These are phyloP conservation scores for Xylota segnis DNA, from an alignment of 2,888 invertebrate species.

Conservation along the genomic window DNA sequence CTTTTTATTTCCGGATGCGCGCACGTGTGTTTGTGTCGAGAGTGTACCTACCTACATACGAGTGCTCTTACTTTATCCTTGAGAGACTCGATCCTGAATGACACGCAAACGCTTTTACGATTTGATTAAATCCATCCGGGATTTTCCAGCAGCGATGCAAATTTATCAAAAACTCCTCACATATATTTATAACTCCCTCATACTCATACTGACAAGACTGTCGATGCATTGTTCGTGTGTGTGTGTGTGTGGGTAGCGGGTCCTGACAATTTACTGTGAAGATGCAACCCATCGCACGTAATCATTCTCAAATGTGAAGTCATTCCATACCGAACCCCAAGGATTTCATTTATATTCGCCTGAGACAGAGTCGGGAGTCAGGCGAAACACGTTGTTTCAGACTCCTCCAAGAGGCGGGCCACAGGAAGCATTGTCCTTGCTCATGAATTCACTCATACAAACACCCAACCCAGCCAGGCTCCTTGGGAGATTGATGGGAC, in stretches of 20 bases:
- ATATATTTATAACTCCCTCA: not conserved
- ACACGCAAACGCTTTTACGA: constrained; percentile 71
- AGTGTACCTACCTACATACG: not conserved
- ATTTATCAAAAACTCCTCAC: constrained; percentile 19
- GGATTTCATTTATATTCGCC: constrained; percentile 44
- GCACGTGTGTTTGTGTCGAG: constrained; percentile 2
- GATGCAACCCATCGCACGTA: constrained; percentile 62
- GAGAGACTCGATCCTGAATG: constrained; percentile 54
- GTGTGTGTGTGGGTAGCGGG: not conserved
- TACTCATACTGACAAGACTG: not conserved
- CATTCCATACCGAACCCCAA: constrained; percentile 34
- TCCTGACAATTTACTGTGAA: constrained; percentile 38
- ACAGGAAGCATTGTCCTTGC: constrained; percentile 43
- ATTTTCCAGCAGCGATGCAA: constrained; percentile 31
- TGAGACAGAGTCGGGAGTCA: constrained; percentile 24
- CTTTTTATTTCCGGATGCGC: constrained; percentile 59
- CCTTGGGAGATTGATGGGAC: constrained; percentile 54
- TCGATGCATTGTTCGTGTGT: constrained; percentile 23
- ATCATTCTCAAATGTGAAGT: constrained; percentile 64
- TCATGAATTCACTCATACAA: constrained; percentile 30
- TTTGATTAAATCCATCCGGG: constrained; percentile 68
- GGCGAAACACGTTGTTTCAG: constrained; percentile 59
- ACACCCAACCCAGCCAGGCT: not conserved
- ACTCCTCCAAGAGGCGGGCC: not conserved
- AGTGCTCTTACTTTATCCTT: constrained; percentile 39